Base-by-base conservation (phyloP, 2,888 invertebrate genomes). In the Apoderus coryli region DNA sequence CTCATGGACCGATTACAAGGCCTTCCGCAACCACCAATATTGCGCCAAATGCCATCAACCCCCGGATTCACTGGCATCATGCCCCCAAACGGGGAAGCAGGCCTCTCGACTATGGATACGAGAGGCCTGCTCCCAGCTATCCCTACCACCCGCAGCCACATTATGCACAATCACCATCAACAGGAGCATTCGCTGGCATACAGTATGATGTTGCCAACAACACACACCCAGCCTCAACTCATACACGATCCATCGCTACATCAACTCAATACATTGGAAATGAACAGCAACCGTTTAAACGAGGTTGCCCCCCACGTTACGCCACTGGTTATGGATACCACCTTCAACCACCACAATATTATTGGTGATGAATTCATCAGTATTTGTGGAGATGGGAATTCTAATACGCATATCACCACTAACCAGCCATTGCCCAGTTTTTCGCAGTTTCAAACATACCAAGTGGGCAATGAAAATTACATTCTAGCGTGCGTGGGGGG, bases 31-130 rank as follows among this genome's bases (percentile, higher is more conserved):
- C n/a, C n/a, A n/a, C n/a, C n/a, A n/a, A n/a, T n/a, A n/a, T n/a
- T n/a, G n/a, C n/a, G n/a, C n/a, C n/a, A n/a, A n/a, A n/a, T n/a
- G n/a, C n/a, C n/a, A n/a, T n/a, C n/a, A n/a, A n/a, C n/a, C n/a
- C n/a, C n/a, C n/a, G n/a, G n/a, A n/a, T n/a, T n/a, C n/a, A n/a
- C n/a, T n/a, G n/a, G n/a, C n/a, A n/a, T 72, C 65, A 79, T 79
- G 82, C 78, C 82, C 82, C 84, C 84, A 84, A 85, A 85, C 84
- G 81, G 81, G 81, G 78, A 80, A 72, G 84, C 84, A 82, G 84
- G 84, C 79, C 82, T 78, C 80, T 82, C 82, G 76, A 74, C 72
- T 76, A 77, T 75, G 65, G 74, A 69, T 65, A 67, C 80, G 84
- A 80, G 84, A 81, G 84, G 81, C 82, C 82, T 82, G 82, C 81